phyloP scores from a whole-genome alignment of 1,140 invertebrate genomes.

The Drosophila aff. region DNA sequence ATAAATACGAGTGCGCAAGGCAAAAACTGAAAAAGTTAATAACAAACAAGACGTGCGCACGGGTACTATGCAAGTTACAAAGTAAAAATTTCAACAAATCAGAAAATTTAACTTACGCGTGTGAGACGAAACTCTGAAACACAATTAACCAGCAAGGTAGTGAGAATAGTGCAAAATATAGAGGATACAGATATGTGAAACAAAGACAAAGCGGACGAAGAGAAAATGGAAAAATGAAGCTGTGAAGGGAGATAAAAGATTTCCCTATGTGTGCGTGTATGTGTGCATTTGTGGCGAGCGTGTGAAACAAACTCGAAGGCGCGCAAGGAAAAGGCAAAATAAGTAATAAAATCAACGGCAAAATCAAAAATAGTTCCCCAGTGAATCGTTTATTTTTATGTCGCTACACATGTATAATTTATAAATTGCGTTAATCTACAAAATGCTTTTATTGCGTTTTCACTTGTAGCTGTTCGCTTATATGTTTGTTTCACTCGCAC shows the following conservation, averaged over 20 bases:
- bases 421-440: conserved; percentile 52
- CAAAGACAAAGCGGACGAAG: conserved; percentile 15
- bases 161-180: conserved; percentile 19
- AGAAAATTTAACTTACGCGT: conserved; percentile 12
- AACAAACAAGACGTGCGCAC: conserved; percentile 27
- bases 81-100: conserved; percentile 10
- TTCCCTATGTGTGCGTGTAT: conserved; percentile 14
- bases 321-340: conserved; percentile 14
- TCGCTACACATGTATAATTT: conserved; percentile 47
- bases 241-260: conserved; percentile 43
- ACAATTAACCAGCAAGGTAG: conserved; percentile 42
- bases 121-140: conserved; percentile 11
- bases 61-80: conserved; percentile 36
- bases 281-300: conserved; percentile 34
- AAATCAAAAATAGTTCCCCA: conserved; percentile 26
- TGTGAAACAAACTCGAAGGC: conserved; percentile 61
- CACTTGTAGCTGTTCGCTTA: conserved; percentile 53
- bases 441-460: conserved; percentile 73
- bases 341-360: conserved; percentile 15
- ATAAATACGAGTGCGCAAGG: conserved; percentile 2
- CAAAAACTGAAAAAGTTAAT: not conserved
- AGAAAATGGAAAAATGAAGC: conserved; percentile 37
- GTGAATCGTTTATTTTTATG: conserved; percentile 30
- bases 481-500: conserved; percentile 75
- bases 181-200: conserved; percentile 13